A percentile compares a stretch with the other conserved stretches of the same genome.
Evolutionary conservation across 2,888 invertebrate species (phyloP).

Genomic region (Callosobruchus maculatus): DNA sequence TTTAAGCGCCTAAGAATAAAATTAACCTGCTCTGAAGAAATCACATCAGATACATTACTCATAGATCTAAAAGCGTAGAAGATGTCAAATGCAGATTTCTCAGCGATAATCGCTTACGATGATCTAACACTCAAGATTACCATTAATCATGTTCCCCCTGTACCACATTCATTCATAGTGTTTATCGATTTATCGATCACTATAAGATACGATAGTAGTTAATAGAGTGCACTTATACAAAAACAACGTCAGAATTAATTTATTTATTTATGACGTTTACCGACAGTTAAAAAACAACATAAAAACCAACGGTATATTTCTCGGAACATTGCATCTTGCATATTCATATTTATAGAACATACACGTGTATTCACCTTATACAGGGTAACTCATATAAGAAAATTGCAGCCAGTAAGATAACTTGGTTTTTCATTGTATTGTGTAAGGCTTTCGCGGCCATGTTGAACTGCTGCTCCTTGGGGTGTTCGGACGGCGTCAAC

Average conservation of each 20-base stretch:
- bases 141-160: not conserved
- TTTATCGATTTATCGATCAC: not conserved
- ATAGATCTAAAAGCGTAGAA: too few species aligned
- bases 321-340: not conserved
- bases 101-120: too few species aligned
- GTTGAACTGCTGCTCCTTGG: too few species aligned
- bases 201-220: not conserved
- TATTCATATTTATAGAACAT: not conserved
- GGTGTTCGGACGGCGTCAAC: too few species aligned
- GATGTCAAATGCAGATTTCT: too few species aligned
- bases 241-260: not conserved
- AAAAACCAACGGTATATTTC: not conserved
- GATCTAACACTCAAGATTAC: not conserved
- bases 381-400: not conserved
- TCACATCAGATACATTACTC: too few species aligned
- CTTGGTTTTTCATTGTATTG: too few species aligned
- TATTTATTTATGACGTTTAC: not conserved
- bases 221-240: not conserved
- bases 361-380: not conserved
- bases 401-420: too few species aligned
- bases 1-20: too few species aligned
- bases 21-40: too few species aligned
- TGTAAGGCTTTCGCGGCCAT: too few species aligned
- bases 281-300: not conserved
- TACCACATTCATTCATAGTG: not conserved